Conservation (phyloP, 2,113 vertebrate species). For the Thomomys bottae region DNA sequence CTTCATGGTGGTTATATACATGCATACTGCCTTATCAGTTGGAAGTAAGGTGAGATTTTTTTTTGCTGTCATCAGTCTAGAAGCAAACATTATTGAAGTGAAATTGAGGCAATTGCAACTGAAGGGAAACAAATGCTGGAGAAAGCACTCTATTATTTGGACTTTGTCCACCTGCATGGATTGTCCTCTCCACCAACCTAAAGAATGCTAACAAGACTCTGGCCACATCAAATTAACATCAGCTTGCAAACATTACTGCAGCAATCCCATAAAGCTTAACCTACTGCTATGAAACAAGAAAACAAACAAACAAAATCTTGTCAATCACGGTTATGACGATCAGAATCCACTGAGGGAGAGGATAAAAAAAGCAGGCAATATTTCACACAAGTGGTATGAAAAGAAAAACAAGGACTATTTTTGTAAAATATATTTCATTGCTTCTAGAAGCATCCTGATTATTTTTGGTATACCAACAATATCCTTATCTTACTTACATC, state of each 20-base stretch:
- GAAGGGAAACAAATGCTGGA: slow-evolving; percentile 6
- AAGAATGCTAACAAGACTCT: slow-evolving; percentile 13
- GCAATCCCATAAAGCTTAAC: neutral
- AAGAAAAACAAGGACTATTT: neutral
- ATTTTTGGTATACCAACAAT: neutral
- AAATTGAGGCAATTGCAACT: neutral
- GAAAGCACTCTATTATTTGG: neutral
- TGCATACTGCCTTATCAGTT: neutral
- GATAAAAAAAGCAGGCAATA: neutral
- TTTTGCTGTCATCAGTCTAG: neutral
- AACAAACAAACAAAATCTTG: neutral
- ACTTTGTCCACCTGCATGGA: neutral
- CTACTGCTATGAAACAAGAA: slow-evolving; percentile 32
- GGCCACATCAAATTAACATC: neutral
- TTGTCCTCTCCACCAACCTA: neutral
- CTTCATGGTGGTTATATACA: neutral
- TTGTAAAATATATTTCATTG: neutral
- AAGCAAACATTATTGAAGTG: neutral
- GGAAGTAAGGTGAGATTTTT: neutral
- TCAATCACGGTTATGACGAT: neutral
- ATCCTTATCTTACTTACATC: neutral
- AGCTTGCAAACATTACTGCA: neutral
- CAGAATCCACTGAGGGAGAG: slow-evolving; percentile 4
- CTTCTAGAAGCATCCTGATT: neutral
- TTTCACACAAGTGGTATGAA: neutral